Evolutionary conservation across 1,140 invertebrate genomes (phyloP).

Genomic region (Liolophura sinensis): DNA sequence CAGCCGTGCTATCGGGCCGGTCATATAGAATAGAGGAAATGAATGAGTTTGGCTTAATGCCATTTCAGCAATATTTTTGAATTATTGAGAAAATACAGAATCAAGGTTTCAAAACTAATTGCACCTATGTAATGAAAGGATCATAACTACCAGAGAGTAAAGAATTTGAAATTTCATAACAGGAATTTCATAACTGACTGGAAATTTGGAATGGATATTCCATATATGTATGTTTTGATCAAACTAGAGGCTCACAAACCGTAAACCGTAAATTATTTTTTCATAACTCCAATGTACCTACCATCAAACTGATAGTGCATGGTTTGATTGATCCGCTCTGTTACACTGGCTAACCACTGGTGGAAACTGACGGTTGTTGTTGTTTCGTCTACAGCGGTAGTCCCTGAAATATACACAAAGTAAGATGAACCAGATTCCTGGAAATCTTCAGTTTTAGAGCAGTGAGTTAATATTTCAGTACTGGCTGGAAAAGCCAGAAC

Average conservation of each 20-base stretch:
- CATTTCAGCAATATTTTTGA: no score
- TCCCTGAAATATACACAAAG: constrained; percentile 11
- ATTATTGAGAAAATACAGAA: no score
- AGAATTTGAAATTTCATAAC: background rate
- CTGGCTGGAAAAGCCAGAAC: no score
- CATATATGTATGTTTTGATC: background rate
- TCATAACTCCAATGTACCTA: constrained; percentile 40
- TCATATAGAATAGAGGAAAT: no score
- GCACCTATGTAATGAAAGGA: no score
- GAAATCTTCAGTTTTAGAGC: constrained; percentile 2
- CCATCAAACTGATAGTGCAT: constrained; percentile 79
- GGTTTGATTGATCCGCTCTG: constrained; percentile 76
- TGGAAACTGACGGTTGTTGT: constrained; percentile 64
- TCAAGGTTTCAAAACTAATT: no score
- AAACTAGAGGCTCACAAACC: background rate
- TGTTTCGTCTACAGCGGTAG: constrained; percentile 51
- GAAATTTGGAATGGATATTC: no score
- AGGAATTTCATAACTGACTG: background rate
- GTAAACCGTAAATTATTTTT: background rate
- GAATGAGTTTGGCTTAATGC: no score
- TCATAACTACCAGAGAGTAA: no score
- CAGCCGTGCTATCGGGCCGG: no score
- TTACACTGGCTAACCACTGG: constrained; percentile 74
- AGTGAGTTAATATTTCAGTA: background rate
- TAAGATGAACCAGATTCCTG: background rate